Conservation (phyloP, 2,888 invertebrate genomes). For the Leuctra nigra region DNA sequence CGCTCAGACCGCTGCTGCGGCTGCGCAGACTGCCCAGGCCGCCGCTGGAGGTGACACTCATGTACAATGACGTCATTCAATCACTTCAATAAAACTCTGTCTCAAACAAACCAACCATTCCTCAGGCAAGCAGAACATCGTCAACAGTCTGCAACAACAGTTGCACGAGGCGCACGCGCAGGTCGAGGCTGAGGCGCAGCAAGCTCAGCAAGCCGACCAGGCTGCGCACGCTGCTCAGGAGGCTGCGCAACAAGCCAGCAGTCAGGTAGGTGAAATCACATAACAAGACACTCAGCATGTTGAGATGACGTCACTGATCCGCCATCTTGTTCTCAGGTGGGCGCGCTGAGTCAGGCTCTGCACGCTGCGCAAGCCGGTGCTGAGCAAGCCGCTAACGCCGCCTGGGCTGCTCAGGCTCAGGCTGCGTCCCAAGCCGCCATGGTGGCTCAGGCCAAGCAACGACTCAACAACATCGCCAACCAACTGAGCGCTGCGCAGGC, state of each 20-base stretch:
- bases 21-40: slow-evolving; percentile 1
- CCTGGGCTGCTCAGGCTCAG: not conserved
- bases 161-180: slow-evolving; percentile 5
- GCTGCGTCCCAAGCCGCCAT: not conserved
- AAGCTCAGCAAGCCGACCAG: not conserved
- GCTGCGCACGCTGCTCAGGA: slow-evolving; percentile 1
- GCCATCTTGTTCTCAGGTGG: too few relatives aligned
- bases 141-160: slow-evolving; percentile 1
- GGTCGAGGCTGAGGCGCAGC: slow-evolving; percentile 2
- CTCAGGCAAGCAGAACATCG: slow-evolving; percentile 9
- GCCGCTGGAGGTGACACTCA: not conserved
- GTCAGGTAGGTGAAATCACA: too few relatives aligned
- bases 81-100: too few relatives aligned
- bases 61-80: too few relatives aligned
- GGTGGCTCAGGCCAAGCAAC: not conserved
- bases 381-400: not conserved
- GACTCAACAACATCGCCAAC: not conserved
- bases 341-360: not conserved
- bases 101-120: too few relatives aligned
- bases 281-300: too few relatives aligned
- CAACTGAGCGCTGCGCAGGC: slow-evolving; percentile 2
- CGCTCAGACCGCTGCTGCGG: not conserved
- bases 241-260: not conserved
- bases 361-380: not conserved
- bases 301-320: too few relatives aligned